These are phyloP conservation scores for Cynopterus sphinx DNA, from an alignment of 2,797 vertebrate genomes.

Conservation along the genomic window DNA sequence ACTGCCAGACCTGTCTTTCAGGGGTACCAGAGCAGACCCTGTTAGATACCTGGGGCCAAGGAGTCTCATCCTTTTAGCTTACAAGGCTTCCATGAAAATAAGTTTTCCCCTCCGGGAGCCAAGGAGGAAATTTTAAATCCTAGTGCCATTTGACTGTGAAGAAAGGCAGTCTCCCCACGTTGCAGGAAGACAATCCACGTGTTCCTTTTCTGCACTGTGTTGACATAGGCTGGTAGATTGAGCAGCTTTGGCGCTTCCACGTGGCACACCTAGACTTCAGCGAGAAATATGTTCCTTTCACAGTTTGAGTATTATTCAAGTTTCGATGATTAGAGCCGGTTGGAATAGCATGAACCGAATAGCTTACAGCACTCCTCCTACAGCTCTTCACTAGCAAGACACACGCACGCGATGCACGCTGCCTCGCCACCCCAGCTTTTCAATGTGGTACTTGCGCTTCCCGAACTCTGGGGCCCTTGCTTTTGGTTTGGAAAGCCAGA, in stretches of 20 bases:
- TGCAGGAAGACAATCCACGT: background rate
- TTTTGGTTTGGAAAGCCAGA: background rate
- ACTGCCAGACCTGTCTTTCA: background rate
- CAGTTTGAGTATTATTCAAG: constrained; percentile 71
- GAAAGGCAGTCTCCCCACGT: background rate
- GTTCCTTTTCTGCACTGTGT: background rate
- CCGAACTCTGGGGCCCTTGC: background rate
- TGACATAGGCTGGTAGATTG: background rate
- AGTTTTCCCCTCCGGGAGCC: background rate
- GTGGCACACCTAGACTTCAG: constrained; percentile 52
- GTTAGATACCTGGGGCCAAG: background rate
- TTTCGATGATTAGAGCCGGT: constrained; percentile 70
- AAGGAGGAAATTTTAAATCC: background rate
- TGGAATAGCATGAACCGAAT: constrained; percentile 65
- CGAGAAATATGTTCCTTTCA: constrained; percentile 59
- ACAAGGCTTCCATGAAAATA: constrained; percentile 18
- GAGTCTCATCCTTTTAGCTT: background rate
- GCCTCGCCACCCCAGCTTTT: background rate
- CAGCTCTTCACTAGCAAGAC: constrained; percentile 4
- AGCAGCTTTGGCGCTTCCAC: background rate
- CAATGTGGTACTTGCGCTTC: background rate
- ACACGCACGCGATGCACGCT: fast-evolving
- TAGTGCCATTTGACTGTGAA: background rate
- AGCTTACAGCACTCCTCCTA: constrained; percentile 58
- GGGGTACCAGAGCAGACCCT: background rate